Percentiles rank a stretch among this genome's conserved stretches.
These are phyloP conservation scores for Caenorhabditis parvicauda DNA, from an alignment of 2,888 invertebrate genomes.

Conservation along the genomic window DNA sequence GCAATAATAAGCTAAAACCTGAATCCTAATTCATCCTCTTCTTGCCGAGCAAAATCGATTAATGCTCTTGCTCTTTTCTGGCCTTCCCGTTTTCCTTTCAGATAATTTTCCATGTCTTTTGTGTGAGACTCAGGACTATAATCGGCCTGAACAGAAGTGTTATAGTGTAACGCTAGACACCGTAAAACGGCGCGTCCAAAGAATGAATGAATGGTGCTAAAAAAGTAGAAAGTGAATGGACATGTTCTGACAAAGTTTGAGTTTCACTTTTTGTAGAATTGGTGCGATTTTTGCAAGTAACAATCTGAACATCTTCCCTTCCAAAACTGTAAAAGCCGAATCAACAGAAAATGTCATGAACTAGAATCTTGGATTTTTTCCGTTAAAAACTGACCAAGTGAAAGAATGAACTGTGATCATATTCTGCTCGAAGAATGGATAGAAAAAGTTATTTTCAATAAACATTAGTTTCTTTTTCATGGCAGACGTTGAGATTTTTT, in stretches of 20 bases:
- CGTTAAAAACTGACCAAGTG: neutral
- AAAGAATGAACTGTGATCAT: neutral
- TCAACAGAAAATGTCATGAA: too few relatives aligned
- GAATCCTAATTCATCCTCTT: slow-evolving; percentile 93
- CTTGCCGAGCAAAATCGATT: slow-evolving; percentile 79
- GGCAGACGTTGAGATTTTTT: too few relatives aligned
- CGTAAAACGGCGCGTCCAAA: too few relatives aligned
- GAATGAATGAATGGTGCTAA: too few relatives aligned
- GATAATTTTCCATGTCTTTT: slow-evolving; percentile 87
- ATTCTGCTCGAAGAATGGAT: neutral
- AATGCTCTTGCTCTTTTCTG: slow-evolving; percentile 89
- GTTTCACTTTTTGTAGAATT: too few relatives aligned
- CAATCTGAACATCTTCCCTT: too few relatives aligned
- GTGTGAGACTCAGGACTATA: slow-evolving; percentile 93
- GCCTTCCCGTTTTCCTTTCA: slow-evolving; percentile 84
- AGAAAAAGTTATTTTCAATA: neutral
- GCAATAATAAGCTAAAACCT: slow-evolving; percentile 17
- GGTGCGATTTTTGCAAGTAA: too few relatives aligned
- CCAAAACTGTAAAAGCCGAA: too few relatives aligned
- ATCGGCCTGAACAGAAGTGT: slow-evolving; percentile 75
- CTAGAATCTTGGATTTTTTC: neutral
- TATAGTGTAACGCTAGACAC: too few relatives aligned
- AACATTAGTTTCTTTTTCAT: too few relatives aligned
- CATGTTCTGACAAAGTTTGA: too few relatives aligned
- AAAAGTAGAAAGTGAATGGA: too few relatives aligned